Conservation (phyloP, 2,797 vertebrate species). For the Pipistrellus kuhlii region DNA sequence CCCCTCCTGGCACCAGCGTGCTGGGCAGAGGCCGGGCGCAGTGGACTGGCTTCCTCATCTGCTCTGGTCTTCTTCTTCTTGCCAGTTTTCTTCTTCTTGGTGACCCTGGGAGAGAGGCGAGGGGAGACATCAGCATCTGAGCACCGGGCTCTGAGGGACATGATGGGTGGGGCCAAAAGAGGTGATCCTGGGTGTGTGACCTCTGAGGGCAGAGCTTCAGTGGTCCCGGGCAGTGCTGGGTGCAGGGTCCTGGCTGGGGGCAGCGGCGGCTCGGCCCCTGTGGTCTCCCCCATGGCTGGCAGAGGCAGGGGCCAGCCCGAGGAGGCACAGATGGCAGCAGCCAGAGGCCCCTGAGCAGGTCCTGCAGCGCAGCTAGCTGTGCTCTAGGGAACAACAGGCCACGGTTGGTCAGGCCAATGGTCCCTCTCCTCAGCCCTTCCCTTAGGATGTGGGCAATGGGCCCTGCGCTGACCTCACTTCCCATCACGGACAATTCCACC, state of each 20-base stretch:
- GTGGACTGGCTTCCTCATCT: slow-evolving; percentile 83
- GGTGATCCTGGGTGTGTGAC: not conserved
- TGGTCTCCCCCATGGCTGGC: not conserved
- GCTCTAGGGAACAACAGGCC: not conserved
- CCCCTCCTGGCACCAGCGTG: not conserved
- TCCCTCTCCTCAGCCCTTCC: too few species aligned
- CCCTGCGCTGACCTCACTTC: not conserved
- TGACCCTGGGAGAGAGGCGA: slow-evolving; percentile 88
- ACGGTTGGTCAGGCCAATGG: fast-evolving
- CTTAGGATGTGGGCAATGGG: not conserved
- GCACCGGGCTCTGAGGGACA: not conserved
- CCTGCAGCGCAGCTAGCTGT: not conserved
- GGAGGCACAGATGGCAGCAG: not conserved
- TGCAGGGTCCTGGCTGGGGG: not conserved
- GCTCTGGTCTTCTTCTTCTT: slow-evolving; percentile 93
- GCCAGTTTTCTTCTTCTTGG: slow-evolving; percentile 91
- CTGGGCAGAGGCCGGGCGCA: fast-evolving
- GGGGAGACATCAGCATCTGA: not conserved
- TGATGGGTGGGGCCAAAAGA: not conserved
- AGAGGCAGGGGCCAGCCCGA: not conserved
- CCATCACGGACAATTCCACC: not conserved
- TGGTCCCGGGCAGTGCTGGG: not conserved
- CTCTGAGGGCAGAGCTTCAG: not conserved
- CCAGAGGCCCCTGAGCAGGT: not conserved
- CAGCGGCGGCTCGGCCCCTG: not conserved